Evolutionary conservation across 2,888 invertebrate species (phyloP).

Genomic region (Diarsia brunnea): DNA sequence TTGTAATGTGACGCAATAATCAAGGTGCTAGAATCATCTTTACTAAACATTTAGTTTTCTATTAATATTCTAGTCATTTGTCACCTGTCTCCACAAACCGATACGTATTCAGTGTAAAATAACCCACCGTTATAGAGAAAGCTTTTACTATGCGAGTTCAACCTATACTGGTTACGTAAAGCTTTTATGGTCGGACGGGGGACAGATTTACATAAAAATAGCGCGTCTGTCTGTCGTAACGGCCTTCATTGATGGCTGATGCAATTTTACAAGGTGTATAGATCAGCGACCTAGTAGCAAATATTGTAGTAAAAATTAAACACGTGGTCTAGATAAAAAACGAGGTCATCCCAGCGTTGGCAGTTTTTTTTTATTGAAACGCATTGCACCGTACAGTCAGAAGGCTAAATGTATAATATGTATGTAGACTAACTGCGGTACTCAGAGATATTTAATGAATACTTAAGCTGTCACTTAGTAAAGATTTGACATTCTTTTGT

Average conservation of each 20-base stretch:
- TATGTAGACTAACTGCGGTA: too few species aligned
- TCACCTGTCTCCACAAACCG: neutral
- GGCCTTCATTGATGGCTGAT: conserved; percentile 47
- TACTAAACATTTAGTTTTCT: neutral
- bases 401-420: too few species aligned
- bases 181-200: too few species aligned
- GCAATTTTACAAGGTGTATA: conserved; percentile 24
- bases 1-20: conserved; percentile 27
- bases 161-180: too few species aligned
- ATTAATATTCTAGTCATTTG: conserved; percentile 6
- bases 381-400: too few species aligned
- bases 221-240: conserved; percentile 19
- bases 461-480: too few species aligned
- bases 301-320: conserved; percentile 18
- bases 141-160: too few species aligned
- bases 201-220: neutral
- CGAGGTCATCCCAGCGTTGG: neutral
- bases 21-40: neutral
- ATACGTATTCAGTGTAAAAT: neutral
- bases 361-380: neutral
- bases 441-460: too few species aligned
- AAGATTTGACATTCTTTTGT: too few species aligned
- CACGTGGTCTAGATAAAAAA: neutral
- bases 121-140: neutral
- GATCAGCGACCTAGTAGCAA: conserved; percentile 30